A percentile compares a stretch with the other conserved stretches of the same genome.
phyloP scores from a whole-genome alignment of 2,113 vertebrate genomes.

The Brachyhypopomus gauderio region DNA sequence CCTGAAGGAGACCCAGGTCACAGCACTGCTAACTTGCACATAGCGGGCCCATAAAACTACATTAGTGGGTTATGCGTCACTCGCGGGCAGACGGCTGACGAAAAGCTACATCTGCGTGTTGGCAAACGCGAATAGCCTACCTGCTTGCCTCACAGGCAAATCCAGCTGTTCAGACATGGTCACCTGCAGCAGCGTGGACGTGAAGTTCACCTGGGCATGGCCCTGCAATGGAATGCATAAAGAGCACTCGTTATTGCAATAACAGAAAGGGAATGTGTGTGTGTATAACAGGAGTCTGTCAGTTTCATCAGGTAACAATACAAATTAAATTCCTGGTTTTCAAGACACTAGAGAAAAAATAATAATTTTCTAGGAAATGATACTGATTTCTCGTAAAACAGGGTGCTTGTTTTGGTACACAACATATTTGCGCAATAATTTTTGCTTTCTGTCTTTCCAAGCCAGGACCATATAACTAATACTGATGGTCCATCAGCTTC shows the following conservation, averaged over 20 bases:
- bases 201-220: constrained; percentile 93
- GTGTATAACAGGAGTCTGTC: too few relatives aligned
- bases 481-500: neutral
- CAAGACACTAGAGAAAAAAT: neutral
- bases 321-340: neutral
- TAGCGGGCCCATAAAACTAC: too few relatives aligned
- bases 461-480: neutral
- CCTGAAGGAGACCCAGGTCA: neutral
- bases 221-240: constrained; percentile 74
- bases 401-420: neutral
- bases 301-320: too few relatives aligned
- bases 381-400: neutral
- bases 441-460: neutral
- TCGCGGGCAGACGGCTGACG: neutral
- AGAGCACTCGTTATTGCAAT: neutral
- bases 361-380: constrained; percentile 22
- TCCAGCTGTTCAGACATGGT: constrained; percentile 99
- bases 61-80: too few relatives aligned
- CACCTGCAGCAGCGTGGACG: constrained; percentile 93
- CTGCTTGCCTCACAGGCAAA: constrained; percentile 97
- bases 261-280: too few relatives aligned
- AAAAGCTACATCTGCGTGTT: neutral
- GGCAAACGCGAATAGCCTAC: constrained; percentile 73
- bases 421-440: neutral
- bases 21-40: neutral